These are phyloP conservation scores for Poeciliopsis presidionis DNA, from an alignment of 2,797 vertebrate genomes.

Conservation along the genomic window DNA sequence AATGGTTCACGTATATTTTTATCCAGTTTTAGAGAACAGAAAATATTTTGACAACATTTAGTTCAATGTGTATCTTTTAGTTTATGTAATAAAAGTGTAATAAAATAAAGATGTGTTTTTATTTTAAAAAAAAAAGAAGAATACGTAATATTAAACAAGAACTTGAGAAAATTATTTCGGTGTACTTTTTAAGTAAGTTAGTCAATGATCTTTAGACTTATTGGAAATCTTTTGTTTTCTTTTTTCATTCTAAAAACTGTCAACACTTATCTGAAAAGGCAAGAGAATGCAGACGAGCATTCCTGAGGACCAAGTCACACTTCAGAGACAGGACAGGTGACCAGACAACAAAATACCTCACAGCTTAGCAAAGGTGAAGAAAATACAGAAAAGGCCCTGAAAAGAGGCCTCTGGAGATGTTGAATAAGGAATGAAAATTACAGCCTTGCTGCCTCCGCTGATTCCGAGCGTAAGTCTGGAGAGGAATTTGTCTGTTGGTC, in stretches of 20 bases:
- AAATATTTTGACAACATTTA: not conserved
- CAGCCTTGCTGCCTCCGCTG: constrained; percentile 29
- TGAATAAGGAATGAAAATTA: constrained; percentile 61
- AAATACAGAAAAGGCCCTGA: constrained; percentile 26
- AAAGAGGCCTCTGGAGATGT: constrained; percentile 21
- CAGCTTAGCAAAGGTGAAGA: not conserved
- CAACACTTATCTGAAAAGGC: constrained; percentile 17
- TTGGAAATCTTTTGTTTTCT: constrained; percentile 24
- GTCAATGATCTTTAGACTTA: constrained; percentile 6
- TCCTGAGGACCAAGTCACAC: constrained; percentile 24
- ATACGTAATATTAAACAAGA: not conserved
- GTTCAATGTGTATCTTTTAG: not conserved
- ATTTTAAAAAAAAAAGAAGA: not conserved
- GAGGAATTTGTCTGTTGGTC: constrained; percentile 46
- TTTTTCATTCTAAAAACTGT: constrained; percentile 45
- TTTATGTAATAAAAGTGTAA: not conserved
- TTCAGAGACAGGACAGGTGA: constrained; percentile 43
- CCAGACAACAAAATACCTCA: constrained; percentile 20
- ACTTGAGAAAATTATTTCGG: not conserved
- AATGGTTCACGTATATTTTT: not conserved
- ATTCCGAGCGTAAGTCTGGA: constrained; percentile 51
- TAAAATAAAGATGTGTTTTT: not conserved
- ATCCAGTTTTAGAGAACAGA: not conserved
- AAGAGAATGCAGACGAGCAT: constrained; percentile 23
- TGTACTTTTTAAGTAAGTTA: not conserved